These are phyloP conservation scores for Tenualosa thibaudeaui DNA, from an alignment of 2,797 vertebrate species.

Conservation along the genomic window DNA sequence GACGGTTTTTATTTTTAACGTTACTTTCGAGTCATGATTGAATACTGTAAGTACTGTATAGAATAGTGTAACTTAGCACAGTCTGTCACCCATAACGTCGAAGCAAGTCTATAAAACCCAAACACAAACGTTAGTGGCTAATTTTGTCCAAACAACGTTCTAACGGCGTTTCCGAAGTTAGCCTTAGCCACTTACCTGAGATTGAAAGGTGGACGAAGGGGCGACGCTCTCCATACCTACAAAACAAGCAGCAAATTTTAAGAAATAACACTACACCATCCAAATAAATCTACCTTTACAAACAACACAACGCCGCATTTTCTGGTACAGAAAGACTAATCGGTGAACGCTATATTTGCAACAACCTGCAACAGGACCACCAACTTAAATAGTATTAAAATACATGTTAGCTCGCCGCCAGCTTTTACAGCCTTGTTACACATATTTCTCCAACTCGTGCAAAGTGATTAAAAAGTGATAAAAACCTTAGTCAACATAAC, in stretches of 20 bases:
- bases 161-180: neutral
- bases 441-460: neutral
- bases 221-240: conserved; percentile 50
- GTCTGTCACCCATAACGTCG: too few species aligned
- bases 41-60: too few species aligned
- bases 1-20: neutral
- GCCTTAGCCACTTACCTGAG: conserved; percentile 45
- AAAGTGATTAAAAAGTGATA: too few species aligned
- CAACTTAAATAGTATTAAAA: neutral
- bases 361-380: neutral
- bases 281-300: neutral
- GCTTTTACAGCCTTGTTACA: neutral
- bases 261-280: neutral
- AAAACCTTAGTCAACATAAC: too few species aligned
- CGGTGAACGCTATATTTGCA: neutral
- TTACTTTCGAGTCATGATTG: neutral
- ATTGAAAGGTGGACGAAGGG: conserved; percentile 44
- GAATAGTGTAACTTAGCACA: too few species aligned
- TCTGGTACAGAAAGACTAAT: neutral
- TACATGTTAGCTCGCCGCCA: neutral
- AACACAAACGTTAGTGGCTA: too few species aligned
- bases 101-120: too few species aligned
- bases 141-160: neutral
- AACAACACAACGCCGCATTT: neutral
- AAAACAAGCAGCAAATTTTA: neutral